Conservation (phyloP, 2,113 vertebrate species). For the Albula goreensis region DNA sequence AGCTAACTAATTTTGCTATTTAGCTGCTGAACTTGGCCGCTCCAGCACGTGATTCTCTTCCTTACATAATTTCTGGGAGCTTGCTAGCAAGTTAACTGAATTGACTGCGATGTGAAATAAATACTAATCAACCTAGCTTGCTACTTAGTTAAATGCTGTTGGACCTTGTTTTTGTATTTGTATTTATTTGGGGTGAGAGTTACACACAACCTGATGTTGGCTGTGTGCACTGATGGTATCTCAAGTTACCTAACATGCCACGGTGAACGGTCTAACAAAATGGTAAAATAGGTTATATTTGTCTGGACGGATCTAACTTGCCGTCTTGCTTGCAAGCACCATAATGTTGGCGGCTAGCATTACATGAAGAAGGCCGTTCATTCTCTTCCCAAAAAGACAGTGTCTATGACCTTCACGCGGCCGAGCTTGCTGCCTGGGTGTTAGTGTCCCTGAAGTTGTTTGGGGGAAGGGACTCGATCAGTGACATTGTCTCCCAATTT, state of each 20-base stretch:
- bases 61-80: background rate
- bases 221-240: background rate
- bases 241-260: background rate
- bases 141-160: background rate
- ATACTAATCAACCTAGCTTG: too few species aligned
- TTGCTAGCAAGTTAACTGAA: background rate
- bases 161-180: too few species aligned
- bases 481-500: background rate
- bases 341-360: too few species aligned
- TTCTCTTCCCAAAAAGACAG: too few species aligned
- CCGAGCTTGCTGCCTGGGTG: background rate
- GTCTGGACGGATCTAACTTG: background rate
- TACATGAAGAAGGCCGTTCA: too few species aligned
- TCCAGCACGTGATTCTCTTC: background rate
- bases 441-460: background rate
- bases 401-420: conserved; percentile 9
- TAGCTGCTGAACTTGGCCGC: background rate
- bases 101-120: too few species aligned
- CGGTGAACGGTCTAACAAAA: background rate
- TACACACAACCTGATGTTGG: too few species aligned
- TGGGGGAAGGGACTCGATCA: too few species aligned
- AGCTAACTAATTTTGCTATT: background rate
- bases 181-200: too few species aligned
- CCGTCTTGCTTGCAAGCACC: background rate
- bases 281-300: background rate